Evolutionary conservation across 2,113 vertebrate species (phyloP), one percentile per base, ranked within the genome.

Genomic region (Coturnix japonica): DNA sequence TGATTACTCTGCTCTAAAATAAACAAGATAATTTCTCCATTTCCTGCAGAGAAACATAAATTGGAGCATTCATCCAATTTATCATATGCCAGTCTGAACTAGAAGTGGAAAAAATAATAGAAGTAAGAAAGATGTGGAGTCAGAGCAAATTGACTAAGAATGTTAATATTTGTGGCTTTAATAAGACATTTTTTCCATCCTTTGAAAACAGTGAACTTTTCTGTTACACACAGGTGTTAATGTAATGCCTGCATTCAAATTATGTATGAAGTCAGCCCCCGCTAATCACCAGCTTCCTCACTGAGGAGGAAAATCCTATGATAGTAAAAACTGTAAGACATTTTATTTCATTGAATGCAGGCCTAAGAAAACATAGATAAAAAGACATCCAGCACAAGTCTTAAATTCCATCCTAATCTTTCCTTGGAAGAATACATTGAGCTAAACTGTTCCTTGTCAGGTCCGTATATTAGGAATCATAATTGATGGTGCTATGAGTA

Each of bases 31-130:
- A 21, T 90, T 94, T 95, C 66, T 91, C 78, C 84, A 8, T 64
- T 96, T 94, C 81, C 56, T 64, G 71, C 60, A 87, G 63, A 95
- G 60, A 47, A 86, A 82, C 64, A 87, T 95, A 75, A 95, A 94
- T 90, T 78, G 37, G 63, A 90, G 14, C n/a, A 2, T 85, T 96
- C 88, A 51, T 73, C 30, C 67, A 85, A 49, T 93, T 94, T 86
- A 81, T 95, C 69, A 63, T 89, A 57, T n/a, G 8, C 23, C 63
- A 83, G 30, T 81, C 81, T 92, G 83, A 96, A 94, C 39, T 81
- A 91, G 80, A 77, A 95, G 64, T 72, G 31, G 81, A 83, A 90
- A 92, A 91, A 71, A 51, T 82, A 94, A 92, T 72, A 93, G 44
- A 95, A 95, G 28, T 67, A 94, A 88, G 81, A 95, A 95, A 91